Evolutionary conservation across 2,797 vertebrate species (phyloP).

Genomic region (Megaceryle alcyon): DNA sequence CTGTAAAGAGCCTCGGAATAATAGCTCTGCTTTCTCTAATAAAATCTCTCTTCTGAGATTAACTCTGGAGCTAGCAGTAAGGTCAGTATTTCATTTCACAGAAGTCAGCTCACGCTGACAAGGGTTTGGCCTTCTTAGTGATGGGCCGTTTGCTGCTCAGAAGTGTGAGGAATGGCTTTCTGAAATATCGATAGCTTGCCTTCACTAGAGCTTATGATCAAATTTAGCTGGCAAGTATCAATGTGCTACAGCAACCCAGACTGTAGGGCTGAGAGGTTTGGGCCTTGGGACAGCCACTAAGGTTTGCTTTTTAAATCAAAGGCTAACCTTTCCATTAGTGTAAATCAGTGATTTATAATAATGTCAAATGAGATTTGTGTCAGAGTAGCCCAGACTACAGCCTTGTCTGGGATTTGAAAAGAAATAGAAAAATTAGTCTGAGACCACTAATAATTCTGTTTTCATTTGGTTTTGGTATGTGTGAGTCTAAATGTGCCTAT

Average conservation of each 20-base stretch:
- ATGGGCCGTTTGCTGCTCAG: slow-evolving; percentile 53
- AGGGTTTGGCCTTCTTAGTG: slow-evolving; percentile 46
- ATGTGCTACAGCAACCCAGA: background rate
- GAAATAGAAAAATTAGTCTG: background rate
- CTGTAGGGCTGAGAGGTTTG: background rate
- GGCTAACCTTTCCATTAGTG: background rate
- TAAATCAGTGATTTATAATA: background rate
- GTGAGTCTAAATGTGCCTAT: background rate
- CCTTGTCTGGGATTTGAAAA: background rate
- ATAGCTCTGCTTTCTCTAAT: slow-evolving; percentile 8
- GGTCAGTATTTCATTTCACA: slow-evolving; percentile 30
- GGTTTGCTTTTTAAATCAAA: background rate
- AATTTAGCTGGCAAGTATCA: background rate
- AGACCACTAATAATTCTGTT: background rate
- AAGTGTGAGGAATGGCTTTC: slow-evolving; percentile 58
- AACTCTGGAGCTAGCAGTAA: slow-evolving; percentile 19
- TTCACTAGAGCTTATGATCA: background rate
- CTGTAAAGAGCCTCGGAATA: background rate
- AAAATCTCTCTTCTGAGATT: slow-evolving; percentile 22
- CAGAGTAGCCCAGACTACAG: background rate
- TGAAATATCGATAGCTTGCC: slow-evolving; percentile 36
- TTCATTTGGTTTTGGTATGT: background rate
- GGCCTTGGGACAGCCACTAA: background rate
- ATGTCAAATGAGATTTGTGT: background rate
- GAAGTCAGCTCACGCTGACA: slow-evolving; percentile 9